Evolutionary conservation across 2,888 invertebrate genomes (phyloP).

Genomic region (Amitus sp.): DNA sequence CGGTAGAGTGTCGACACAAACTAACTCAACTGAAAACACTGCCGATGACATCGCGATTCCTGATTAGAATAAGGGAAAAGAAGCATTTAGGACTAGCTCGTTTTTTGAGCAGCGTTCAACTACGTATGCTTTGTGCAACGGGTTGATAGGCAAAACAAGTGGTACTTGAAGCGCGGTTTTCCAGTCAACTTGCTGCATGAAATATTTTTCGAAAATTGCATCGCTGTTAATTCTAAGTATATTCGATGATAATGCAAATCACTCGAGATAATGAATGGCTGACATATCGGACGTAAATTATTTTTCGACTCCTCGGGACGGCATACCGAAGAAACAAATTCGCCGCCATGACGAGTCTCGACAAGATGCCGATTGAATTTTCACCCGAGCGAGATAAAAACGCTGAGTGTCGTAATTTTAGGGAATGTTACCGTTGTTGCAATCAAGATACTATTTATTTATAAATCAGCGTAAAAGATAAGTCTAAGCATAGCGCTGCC

Average conservation of each 20-base stretch:
- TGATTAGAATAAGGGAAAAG: conserved; percentile 29
- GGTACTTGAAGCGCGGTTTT: background rate
- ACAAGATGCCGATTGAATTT: conserved; percentile 35
- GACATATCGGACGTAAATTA: conserved; percentile 44
- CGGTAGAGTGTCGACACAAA: conserved; percentile 32
- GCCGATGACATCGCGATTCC: background rate
- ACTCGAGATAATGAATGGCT: conserved; percentile 39
- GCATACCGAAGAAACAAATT: too few species aligned
- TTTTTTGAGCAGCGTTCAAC: background rate
- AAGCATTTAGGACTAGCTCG: too few species aligned
- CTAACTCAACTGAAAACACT: conserved; percentile 17
- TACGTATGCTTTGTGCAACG: too few species aligned
- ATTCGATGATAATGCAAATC: conserved; percentile 36
- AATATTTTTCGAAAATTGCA: conserved; percentile 44
- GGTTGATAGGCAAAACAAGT: too few species aligned
- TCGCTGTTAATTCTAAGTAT: conserved; percentile 21
- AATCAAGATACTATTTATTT: conserved; percentile 62
- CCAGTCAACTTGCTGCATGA: conserved; percentile 20
- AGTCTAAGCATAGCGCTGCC: conserved; percentile 59
- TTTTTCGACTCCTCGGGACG: conserved; percentile 38
- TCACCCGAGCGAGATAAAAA: conserved; percentile 37
- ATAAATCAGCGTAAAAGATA: conserved; percentile 45
- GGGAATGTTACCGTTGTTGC: conserved; percentile 59
- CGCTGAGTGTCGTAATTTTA: conserved; percentile 39
- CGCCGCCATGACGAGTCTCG: conserved; percentile 1